Base-by-base conservation (phyloP, 2,888 invertebrate genomes). In the Troides aeacus region DNA sequence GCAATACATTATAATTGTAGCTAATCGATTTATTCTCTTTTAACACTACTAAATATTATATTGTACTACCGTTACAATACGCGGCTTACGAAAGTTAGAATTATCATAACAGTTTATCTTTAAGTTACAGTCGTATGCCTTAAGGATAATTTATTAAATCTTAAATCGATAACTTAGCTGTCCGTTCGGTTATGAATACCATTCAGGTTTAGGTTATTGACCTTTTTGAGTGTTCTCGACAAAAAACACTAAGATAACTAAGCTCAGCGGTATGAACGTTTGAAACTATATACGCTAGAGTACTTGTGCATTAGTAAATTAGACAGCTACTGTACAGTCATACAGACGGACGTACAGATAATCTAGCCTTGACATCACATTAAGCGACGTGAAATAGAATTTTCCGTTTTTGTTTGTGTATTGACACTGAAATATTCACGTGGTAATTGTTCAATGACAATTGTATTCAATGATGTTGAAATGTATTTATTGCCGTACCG, bases 291-390 rank as follows among this genome's bases (percentile, higher is more conserved):
- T n/a, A 18, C 56, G 21, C 56, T 21, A n/a, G 15, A 46, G 46
- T 46, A 46, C 46, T 46, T 46, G 17, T 39, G 66, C 56, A 23
- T 59, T 58, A n/a, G 53, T 63, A 39, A 66, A 57, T 66, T 66
- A 62, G 69, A 39, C 17, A 17, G 59, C 18, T 15, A 10, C 46
- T 36, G 50, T 39, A 58, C 57, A 63, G 65, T 21, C 30, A 30
- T 39, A 57, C 56, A 30, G 36, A 57, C 66, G 63, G 66, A 66
- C 70, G 66, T 59, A 60, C 56, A 64, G 62, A 66, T 70, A 64
- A 70, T 70, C 30, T 60, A 56, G 30, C 70, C 70, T 70, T 70
- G 70, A 70, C 70, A 70, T 66, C 59, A 63, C 70, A 70, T 70
- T 64, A 70, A 58, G 66, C 66, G 36, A 70, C 42, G 66, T 56